phyloP scores from a whole-genome alignment of 2,797 vertebrate genomes.

The Acrocephalus scirpaceus region DNA sequence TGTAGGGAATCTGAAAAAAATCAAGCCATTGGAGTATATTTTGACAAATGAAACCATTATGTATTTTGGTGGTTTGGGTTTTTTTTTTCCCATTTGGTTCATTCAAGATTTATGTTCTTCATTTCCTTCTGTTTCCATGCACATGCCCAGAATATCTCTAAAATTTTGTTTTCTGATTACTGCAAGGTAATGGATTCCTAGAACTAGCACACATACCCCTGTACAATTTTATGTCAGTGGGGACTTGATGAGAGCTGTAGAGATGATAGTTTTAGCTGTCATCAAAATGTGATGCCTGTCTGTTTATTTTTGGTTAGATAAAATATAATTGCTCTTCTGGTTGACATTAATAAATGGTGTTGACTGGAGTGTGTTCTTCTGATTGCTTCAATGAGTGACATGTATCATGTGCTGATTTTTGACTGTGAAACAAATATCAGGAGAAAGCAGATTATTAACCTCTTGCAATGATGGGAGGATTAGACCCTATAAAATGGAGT shows the following conservation, averaged over 20 bases:
- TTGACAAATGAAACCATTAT: background rate
- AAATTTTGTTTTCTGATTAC: background rate
- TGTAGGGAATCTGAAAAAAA: background rate
- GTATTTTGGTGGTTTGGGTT: fast-evolving
- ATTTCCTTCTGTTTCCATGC: background rate
- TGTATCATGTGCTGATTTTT: conserved; percentile 31
- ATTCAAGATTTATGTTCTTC: background rate
- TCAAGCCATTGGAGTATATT: background rate
- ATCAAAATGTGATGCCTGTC: conserved; percentile 31
- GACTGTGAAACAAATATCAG: conserved; percentile 41
- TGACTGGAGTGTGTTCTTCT: conserved; percentile 57
- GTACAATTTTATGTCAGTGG: background rate
- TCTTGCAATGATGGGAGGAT: conserved; percentile 19
- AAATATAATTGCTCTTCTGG: conserved; percentile 71
- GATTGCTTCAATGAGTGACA: conserved; percentile 52
- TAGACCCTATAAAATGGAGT: background rate
- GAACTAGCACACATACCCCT: background rate
- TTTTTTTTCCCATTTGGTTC: background rate
- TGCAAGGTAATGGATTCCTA: background rate
- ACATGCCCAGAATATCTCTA: background rate
- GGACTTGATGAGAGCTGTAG: background rate
- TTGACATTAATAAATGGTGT: conserved; percentile 74
- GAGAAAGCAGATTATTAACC: background rate
- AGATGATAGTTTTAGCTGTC: conserved; percentile 50
- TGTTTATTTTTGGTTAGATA: conserved; percentile 67